Base-by-base conservation (phyloP, 2,113 vertebrate species). In the Henicopernis longicauda region DNA sequence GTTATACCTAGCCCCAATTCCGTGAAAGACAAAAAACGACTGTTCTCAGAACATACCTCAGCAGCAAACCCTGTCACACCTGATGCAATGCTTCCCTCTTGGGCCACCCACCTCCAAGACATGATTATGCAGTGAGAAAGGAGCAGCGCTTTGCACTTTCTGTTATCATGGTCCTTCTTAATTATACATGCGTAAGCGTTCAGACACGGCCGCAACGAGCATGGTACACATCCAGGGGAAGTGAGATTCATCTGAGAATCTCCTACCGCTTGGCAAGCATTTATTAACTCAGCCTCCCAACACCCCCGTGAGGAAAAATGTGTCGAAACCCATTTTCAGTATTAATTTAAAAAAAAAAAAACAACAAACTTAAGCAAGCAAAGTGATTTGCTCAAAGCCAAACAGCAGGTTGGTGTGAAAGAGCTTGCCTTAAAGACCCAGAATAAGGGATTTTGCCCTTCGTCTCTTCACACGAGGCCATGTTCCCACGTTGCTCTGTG, bases 41-140 rank as follows among this genome's bases (percentile, higher is more conserved):
- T 82, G 76, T 93, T 95, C 95, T 94, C 94, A 92, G 73, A 96
- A 59, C 72, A 81, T 69, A 96, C 59, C 90, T 94, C 73, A 74
- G 72, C 80, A 97, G 93, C 88, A 71, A 86, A 65, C 91, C 52
- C 65, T 89, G 95, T 95, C 6, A 7, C 95, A 96, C 87, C 97
- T 95, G 95, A 96, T 87, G 89, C 93, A 97, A 95, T 54, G 63
- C 77, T 95, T 88, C 63, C 58, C 82, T 95, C 82, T 90, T 52
- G 87, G 95, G 96, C 96, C 96, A 97, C 96, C 97, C 97, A 97
- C 94, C 80, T 95, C 95, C 74, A 97, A 92, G 89, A 96, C 44
- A 32, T 95, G 91, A 96, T 96, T 95, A 97, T 97, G 80, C 92
- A 95, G 84, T 87, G 79, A 97, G 91, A 96, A 96, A 93, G 73